Conservation (phyloP, 2,797 vertebrate genomes). For the Sebastes steindachneri region DNA sequence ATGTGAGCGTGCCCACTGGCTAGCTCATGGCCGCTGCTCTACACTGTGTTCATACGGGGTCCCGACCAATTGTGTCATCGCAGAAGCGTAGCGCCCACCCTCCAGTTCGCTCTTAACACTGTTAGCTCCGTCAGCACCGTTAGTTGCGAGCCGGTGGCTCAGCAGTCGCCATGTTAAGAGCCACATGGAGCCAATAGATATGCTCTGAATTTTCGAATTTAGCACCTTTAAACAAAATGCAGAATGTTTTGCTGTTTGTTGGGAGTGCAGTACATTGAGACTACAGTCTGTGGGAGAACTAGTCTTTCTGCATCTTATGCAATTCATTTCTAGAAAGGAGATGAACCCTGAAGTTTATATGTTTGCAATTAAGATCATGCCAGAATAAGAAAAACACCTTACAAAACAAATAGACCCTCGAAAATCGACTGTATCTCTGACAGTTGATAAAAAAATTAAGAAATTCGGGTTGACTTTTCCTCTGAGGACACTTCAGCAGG, state of each 20-base stretch:
- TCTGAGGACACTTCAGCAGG: constrained; percentile 16
- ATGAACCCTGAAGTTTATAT: background rate
- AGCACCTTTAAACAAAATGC: background rate
- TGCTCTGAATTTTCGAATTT: background rate
- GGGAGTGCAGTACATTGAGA: background rate
- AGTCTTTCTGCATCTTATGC: background rate
- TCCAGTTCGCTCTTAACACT: too few species aligned
- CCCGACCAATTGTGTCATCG: too few species aligned
- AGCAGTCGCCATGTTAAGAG: background rate
- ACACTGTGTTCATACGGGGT: background rate
- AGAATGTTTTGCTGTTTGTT: constrained; percentile 3
- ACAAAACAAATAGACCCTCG: background rate
- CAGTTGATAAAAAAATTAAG: background rate
- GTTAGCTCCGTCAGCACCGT: background rate
- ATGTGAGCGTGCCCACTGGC: too few species aligned
- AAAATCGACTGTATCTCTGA: background rate
- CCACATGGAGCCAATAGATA: background rate
- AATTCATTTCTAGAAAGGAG: background rate
- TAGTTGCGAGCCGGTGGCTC: background rate
- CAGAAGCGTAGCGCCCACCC: too few species aligned
- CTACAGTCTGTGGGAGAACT: background rate
- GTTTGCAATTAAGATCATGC: background rate
- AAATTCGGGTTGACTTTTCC: constrained; percentile 3
- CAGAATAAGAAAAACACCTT: background rate
- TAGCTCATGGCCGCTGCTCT: background rate